Evolutionary conservation across 2,888 invertebrate genomes (phyloP).

Genomic region (Gasteruption jaculator): DNA sequence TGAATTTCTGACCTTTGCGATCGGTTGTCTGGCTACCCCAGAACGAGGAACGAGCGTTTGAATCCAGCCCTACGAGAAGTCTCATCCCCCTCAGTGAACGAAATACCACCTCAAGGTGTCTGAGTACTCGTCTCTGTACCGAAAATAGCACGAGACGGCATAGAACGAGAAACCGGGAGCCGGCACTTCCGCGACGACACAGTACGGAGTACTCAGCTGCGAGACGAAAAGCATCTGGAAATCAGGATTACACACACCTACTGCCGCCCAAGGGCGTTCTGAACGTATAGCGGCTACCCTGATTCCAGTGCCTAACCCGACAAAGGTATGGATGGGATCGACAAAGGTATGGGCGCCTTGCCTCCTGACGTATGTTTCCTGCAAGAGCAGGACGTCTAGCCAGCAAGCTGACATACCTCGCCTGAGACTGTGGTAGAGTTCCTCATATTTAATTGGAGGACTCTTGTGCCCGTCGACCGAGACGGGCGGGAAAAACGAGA

Average conservation of each 20-base stretch:
- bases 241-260: conserved; percentile 6
- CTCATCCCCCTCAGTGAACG: conserved; percentile 14
- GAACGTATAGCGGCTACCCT: conserved; percentile 4
- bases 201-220: conserved; percentile 14
- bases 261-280: conserved; percentile 6
- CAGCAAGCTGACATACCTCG: too few species aligned
- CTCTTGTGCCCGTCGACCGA: too few species aligned
- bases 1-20: background rate
- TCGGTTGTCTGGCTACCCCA: conserved; percentile 12
- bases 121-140: conserved; percentile 15
- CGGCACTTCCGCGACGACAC: conserved; percentile 13
- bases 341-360: too few species aligned
- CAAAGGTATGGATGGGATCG: background rate
- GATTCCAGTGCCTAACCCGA: conserved; percentile 6
- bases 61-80: conserved; percentile 13
- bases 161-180: conserved; percentile 18
- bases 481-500: too few species aligned
- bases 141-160: conserved; percentile 18
- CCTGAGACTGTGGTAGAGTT: too few species aligned
- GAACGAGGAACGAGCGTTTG: conserved; percentile 10
- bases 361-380: conserved; percentile 12
- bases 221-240: conserved; percentile 8
- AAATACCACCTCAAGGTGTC: conserved; percentile 17
- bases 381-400: conserved; percentile 16
- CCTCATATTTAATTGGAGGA: too few species aligned